Evolutionary conservation across 2,113 vertebrate genomes (phyloP).

Genomic region (Odocoileus virginianus): DNA sequence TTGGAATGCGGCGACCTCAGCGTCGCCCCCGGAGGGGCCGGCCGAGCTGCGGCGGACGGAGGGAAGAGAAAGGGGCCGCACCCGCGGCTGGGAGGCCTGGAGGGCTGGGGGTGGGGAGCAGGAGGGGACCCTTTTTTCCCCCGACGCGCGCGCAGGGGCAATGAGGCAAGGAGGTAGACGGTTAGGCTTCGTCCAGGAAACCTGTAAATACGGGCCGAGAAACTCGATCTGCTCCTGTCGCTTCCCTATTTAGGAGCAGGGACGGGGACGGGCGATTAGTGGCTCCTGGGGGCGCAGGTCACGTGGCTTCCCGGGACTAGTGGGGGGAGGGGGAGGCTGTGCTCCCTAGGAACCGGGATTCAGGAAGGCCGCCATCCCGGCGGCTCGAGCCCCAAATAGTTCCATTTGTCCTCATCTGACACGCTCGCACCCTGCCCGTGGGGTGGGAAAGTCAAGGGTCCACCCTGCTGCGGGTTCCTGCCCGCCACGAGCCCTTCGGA

Average conservation of each 20-base stretch:
- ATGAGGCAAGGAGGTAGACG: neutral
- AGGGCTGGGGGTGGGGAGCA: neutral
- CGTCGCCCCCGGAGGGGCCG: neutral
- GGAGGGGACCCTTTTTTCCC: neutral
- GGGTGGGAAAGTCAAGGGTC: neutral
- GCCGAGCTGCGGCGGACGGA: neutral
- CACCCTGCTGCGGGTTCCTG: neutral
- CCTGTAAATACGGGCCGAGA: constrained; percentile 55
- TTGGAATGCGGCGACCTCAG: constrained; percentile 46
- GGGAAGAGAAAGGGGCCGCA: neutral
- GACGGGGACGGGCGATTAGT: neutral
- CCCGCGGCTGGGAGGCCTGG: accelerated
- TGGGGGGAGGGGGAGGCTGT: neutral
- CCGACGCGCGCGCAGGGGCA: accelerated
- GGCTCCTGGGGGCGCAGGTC: constrained; percentile 41
- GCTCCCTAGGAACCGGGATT: neutral
- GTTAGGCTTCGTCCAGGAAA: constrained; percentile 12
- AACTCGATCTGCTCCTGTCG: constrained; percentile 53
- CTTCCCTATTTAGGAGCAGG: constrained; percentile 73
- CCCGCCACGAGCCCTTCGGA: neutral
- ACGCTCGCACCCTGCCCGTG: neutral
- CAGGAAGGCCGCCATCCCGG: accelerated
- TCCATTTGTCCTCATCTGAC: neutral
- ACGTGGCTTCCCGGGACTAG: neutral
- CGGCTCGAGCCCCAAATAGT: neutral